Evolutionary conservation across 1,140 invertebrate genomes (phyloP).

Genomic region (Armadillidium nasatum): DNA sequence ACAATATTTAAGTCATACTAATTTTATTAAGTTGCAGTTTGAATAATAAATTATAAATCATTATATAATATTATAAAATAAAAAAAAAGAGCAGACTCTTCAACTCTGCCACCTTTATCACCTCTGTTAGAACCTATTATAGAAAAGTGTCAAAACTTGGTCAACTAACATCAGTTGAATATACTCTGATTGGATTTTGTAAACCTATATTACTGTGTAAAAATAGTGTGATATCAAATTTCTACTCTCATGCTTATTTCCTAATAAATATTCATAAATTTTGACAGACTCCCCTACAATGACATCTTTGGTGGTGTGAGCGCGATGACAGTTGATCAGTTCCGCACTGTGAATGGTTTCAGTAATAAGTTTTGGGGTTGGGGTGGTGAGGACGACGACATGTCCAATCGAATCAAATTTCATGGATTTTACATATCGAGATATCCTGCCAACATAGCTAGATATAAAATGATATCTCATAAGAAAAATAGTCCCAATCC

Average conservation of each 20-base stretch:
- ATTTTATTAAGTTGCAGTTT: too few species aligned
- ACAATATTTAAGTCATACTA: too few species aligned
- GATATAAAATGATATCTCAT: constrained; percentile 87
- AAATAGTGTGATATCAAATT: neutral
- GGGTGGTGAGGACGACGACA: constrained; percentile 53
- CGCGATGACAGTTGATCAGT: constrained; percentile 74
- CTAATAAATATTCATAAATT: neutral
- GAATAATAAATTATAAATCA: too few species aligned
- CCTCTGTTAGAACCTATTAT: too few species aligned
- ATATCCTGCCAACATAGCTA: constrained; percentile 77
- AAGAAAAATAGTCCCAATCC: constrained; percentile 49
- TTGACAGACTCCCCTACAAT: constrained; percentile 28
- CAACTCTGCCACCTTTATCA: too few species aligned
- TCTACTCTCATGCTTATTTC: neutral
- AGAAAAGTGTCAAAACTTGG: too few species aligned
- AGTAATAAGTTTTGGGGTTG: constrained; percentile 52
- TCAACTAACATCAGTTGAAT: too few species aligned
- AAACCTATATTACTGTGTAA: neutral
- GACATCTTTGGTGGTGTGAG: constrained; percentile 66
- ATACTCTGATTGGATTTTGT: too few species aligned
- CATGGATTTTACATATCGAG: constrained; percentile 54
- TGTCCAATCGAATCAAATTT: constrained; percentile 42
- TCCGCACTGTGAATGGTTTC: constrained; percentile 56
- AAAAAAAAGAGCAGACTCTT: too few species aligned
- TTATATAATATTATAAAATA: too few species aligned